phyloP scores from a whole-genome alignment of 2,113 vertebrate genomes.

The Canis aureus region DNA sequence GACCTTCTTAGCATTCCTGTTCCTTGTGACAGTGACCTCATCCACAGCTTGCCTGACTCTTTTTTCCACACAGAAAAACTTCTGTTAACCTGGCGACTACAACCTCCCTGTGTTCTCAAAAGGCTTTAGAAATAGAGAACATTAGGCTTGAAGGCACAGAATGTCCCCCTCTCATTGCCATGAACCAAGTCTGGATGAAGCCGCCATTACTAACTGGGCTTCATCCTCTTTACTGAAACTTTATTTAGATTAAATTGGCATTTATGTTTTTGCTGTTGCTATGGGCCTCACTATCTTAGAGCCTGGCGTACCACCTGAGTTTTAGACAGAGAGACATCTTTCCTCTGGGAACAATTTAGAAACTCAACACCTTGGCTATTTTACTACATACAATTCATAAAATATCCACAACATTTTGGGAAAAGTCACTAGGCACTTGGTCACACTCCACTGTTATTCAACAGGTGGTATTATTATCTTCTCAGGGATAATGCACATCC shows the following conservation, averaged over 20 bases:
- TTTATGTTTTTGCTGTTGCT: not conserved
- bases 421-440: slow-evolving; percentile 3
- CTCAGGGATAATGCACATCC: not conserved
- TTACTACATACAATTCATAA: slow-evolving; percentile 6
- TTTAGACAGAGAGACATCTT: not conserved
- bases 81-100: not conserved
- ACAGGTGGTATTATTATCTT: not conserved
- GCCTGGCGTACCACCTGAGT: not conserved
- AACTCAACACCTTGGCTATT: not conserved
- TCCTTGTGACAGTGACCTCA: not conserved
- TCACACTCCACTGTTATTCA: not conserved
- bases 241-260: not conserved
- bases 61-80: not conserved
- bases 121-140: not conserved
- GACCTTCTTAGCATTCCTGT: not conserved
- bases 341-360: not conserved
- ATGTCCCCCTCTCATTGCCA: not conserved
- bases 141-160: not conserved
- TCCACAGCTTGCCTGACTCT: not conserved
- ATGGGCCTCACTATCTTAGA: not conserved
- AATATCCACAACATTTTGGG: not conserved
- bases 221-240: not conserved
- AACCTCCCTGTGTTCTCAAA: not conserved
- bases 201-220: not conserved
- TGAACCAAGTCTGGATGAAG: not conserved